Percentiles rank a stretch among this genome's conserved stretches.
These are phyloP conservation scores for Apostichopus californicus DNA, from an alignment of 35 echinoderm and acorn worm genomes.

Conservation along the genomic window DNA sequence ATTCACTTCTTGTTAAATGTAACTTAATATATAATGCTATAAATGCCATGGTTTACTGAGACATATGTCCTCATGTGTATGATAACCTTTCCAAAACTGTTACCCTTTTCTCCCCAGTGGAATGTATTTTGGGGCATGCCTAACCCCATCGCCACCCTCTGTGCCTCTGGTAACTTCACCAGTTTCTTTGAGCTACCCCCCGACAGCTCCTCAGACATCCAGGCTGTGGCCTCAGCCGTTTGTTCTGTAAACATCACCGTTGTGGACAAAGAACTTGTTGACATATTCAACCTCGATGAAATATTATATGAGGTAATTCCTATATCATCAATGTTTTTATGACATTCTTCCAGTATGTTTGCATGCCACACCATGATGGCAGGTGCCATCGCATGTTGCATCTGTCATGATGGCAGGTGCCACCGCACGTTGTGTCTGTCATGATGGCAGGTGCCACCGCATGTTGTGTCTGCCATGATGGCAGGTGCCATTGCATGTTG, in stretches of 20 bases:
- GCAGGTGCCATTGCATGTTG: too few relatives aligned
- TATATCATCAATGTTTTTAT: too few relatives aligned
- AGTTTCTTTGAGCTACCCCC: constrained; percentile 57
- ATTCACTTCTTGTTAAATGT: too few relatives aligned
- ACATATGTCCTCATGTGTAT: too few relatives aligned
- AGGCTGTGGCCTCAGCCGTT: constrained; percentile 45
- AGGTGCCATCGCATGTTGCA: neutral
- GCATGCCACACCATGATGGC: neutral
- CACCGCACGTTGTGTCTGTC: neutral
- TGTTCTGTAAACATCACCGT: constrained; percentile 52
- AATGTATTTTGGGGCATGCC: constrained; percentile 46
- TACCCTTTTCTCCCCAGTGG: neutral
- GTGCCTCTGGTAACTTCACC: constrained; percentile 65
- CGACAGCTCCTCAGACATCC: constrained; percentile 2
- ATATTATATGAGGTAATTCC: too few relatives aligned
- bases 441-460: neutral
- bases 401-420: neutral
- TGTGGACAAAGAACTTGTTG: constrained; percentile 43
- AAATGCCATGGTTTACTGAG: too few relatives aligned
- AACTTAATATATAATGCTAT: too few relatives aligned
- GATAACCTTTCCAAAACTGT: too few relatives aligned
- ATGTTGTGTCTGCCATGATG: neutral
- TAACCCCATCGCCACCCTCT: constrained; percentile 53
- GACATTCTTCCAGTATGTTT: too few relatives aligned
- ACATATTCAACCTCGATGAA: constrained; percentile 49